Conservation (phyloP, 2,797 vertebrate species). For the Acipenser transmontanus region DNA sequence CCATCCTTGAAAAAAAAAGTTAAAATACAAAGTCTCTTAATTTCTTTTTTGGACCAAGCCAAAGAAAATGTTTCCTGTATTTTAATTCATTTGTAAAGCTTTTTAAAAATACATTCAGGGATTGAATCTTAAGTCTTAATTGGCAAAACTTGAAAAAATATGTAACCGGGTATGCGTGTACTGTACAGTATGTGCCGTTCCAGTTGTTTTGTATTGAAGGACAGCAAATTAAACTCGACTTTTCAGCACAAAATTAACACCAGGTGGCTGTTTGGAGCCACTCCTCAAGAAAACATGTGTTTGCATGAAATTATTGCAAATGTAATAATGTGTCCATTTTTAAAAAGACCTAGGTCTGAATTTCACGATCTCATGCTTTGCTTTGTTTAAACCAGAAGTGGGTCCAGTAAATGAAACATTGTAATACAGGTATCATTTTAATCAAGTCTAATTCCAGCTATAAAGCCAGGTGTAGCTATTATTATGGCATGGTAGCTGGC, state of each 20-base stretch:
- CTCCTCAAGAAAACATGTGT: background rate
- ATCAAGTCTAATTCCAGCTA: no score
- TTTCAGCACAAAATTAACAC: background rate
- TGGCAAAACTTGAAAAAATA: conserved; percentile 8
- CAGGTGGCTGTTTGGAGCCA: conserved; percentile 6
- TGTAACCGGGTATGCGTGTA: background rate
- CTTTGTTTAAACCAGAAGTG: no score
- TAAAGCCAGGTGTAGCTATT: no score
- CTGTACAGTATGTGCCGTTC: background rate
- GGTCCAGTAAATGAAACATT: no score
- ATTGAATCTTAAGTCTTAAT: conserved; percentile 8
- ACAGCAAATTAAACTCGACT: background rate
- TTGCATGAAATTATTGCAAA: background rate
- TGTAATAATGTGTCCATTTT: no score
- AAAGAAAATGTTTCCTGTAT: conserved; percentile 14
- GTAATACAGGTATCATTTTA: no score
- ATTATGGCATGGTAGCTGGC: no score
- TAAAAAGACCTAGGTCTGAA: no score
- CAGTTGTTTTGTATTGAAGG: background rate
- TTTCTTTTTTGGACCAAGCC: conserved; percentile 12
- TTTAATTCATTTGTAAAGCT: conserved; percentile 5
- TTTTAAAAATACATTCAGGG: conserved; percentile 8
- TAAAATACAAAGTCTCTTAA: background rate
- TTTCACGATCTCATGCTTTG: no score
- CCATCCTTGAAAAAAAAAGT: no score